Evolutionary conservation across 2,113 vertebrate species (phyloP), one percentile per base, ranked within the genome.

Genomic region (Formicarius rufipectus): DNA sequence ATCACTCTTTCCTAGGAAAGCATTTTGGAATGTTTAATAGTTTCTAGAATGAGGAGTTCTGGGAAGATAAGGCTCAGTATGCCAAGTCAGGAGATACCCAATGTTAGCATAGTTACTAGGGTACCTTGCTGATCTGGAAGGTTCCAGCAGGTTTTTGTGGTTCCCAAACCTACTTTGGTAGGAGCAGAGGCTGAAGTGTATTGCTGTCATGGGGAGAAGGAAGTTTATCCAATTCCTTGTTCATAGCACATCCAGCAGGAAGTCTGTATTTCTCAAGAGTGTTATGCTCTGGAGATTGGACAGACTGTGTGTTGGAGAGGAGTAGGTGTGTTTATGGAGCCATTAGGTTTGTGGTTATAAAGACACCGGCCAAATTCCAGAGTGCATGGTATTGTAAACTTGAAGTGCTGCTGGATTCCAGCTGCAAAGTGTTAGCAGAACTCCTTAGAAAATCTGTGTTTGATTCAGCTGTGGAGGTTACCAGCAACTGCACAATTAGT

Each of bases 11-110:
- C 69, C 69, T 75, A 68, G 74, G 73, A 79, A 96, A 12, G 53
- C 74, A 89, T 83, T 95, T 91, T 58, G 62, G 91, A 87, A 97
- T 93, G 84, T 56, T 25, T 87, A 95, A 81, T 84, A 19, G 58
- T 67, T 95, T 89, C 87, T 79, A 44, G 89, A 89, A 84, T 25
- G 89, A 68, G 40, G 64, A 72, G 89, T 95, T 78, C 84, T 95
- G 84, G 75, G 79, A 79, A 87, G 73, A 96, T 89, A 40, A 55
- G 67, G 58, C 66, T 84, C n/a, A 25, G 69, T n/a, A 45, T 72
- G 89, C 44, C 58, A 77, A 75, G 69, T 67, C 56, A 84, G 55
- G 84, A 93, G 87, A 64, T 52, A 78, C 13, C 17, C 31, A 42
- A 37, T 76, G 73, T 55, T 94, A 79, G 76, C 39, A 9, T 1